Conservation (phyloP, 2,113 vertebrate species). For the Regulus satrapa region DNA sequence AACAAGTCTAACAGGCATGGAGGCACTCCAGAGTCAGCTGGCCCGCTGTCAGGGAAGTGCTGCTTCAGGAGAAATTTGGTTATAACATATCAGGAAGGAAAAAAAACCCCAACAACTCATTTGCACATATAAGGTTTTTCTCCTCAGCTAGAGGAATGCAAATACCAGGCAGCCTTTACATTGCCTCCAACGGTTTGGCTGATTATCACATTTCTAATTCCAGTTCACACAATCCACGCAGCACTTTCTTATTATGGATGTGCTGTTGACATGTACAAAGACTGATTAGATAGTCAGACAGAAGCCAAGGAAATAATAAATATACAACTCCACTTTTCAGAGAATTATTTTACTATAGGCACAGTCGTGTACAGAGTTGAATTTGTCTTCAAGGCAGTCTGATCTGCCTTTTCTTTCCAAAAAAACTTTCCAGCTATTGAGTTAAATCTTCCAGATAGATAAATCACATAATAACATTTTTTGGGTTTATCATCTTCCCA, state of each 20-base stretch:
- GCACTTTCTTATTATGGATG: constrained; percentile 68
- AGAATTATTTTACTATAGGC: not conserved
- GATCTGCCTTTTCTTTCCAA: not conserved
- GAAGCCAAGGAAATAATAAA: constrained; percentile 24
- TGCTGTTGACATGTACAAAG: constrained; percentile 56
- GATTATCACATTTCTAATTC: constrained; percentile 66
- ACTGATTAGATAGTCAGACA: constrained; percentile 64
- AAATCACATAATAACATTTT: not conserved
- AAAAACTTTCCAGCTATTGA: not conserved
- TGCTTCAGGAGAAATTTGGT: not conserved
- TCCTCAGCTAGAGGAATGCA: not conserved
- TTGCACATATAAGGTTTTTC: not conserved
- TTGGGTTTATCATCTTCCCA: not conserved
- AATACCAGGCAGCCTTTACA: not conserved
- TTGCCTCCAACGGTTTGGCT: constrained; percentile 23
- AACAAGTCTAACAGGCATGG: not conserved
- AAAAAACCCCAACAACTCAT: not conserved
- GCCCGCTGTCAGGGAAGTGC: not conserved
- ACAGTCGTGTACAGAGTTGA: not conserved
- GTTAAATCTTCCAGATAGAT: not conserved
- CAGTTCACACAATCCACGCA: constrained; percentile 20
- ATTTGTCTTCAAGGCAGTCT: not conserved
- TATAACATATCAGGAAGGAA: not conserved
- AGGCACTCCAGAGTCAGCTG: not conserved
- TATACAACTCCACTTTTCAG: not conserved